phyloP scores from a whole-genome alignment of 1,140 invertebrate genomes.

The Diprion similis region DNA sequence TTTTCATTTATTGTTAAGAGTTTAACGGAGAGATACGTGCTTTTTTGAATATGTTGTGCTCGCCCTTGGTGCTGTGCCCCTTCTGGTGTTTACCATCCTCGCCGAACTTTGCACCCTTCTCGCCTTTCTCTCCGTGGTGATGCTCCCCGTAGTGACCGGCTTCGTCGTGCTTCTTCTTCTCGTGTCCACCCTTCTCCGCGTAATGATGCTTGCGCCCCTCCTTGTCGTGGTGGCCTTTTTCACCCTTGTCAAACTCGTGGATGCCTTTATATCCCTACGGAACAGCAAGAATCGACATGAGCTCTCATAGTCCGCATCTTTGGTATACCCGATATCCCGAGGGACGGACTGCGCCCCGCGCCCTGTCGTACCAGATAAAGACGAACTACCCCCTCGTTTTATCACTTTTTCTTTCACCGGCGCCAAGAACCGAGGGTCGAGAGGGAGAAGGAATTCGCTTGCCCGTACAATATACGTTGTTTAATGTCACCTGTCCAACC shows the following conservation, averaged over 20 bases:
- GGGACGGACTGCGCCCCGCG: background rate
- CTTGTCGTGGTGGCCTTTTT: conserved; percentile 53
- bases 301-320: background rate
- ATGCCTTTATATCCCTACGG: conserved; percentile 51
- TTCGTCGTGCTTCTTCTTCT: conserved; percentile 52
- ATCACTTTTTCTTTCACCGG: background rate
- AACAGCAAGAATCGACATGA: conserved; percentile 12
- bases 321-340: background rate
- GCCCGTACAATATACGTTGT: background rate
- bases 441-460: background rate
- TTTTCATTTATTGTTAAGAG: background rate
- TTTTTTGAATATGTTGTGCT: conserved; percentile 76
- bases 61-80: conserved; percentile 75
- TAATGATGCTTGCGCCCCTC: conserved; percentile 50
- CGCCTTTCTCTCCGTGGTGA: conserved; percentile 48
- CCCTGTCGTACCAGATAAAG: background rate
- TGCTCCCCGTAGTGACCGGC: conserved; percentile 51
- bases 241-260: conserved; percentile 51
- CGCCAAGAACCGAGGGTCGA: background rate
- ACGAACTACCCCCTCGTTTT: conserved; percentile 3
- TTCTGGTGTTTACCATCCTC: conserved; percentile 74
- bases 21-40: conserved; percentile 19
- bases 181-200: conserved; percentile 45
- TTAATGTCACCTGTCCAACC: background rate
- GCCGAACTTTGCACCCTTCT: conserved; percentile 58